These are phyloP conservation scores for Cottus gobio DNA, from an alignment of 2,113 vertebrate genomes.

Conservation along the genomic window DNA sequence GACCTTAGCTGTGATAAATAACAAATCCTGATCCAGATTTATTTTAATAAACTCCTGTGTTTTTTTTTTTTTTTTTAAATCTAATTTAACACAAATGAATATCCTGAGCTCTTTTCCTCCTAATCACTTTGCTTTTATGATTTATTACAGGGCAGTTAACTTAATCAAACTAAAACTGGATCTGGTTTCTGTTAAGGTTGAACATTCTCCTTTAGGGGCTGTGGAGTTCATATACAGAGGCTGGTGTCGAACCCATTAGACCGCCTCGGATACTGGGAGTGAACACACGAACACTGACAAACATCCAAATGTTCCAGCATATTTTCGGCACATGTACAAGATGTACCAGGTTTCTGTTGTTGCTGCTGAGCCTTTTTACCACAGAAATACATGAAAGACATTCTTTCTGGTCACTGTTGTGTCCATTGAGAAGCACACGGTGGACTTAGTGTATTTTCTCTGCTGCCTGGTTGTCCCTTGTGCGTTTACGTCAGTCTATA, in stretches of 20 bases:
- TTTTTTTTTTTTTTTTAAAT: no score
- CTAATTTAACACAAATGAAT: not conserved
- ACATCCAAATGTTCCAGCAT: not conserved
- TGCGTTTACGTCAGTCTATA: not conserved
- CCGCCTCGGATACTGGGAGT: not conserved
- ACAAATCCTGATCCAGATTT: constrained; percentile 2
- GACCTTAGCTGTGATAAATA: not conserved
- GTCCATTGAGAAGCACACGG: constrained; percentile 36
- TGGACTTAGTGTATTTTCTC: constrained; percentile 17
- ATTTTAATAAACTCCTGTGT: not conserved
- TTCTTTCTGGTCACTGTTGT: constrained; percentile 5
- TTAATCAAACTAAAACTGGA: constrained; percentile 1
- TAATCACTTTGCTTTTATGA: not conserved
- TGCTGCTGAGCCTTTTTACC: not conserved
- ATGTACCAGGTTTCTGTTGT: not conserved
- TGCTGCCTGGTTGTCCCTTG: not conserved
- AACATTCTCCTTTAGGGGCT: not conserved
- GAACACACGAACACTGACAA: not conserved
- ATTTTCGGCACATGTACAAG: not conserved
- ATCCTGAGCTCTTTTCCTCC: not conserved
- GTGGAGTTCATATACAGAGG: not conserved
- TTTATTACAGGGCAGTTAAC: not conserved
- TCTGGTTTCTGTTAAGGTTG: not conserved
- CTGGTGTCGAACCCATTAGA: constrained; percentile 11
- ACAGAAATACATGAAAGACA: not conserved